Evolutionary conservation across 2,888 invertebrate genomes (phyloP), one percentile per base, ranked within the genome.

Genomic region (Synergus gifuensis): DNA sequence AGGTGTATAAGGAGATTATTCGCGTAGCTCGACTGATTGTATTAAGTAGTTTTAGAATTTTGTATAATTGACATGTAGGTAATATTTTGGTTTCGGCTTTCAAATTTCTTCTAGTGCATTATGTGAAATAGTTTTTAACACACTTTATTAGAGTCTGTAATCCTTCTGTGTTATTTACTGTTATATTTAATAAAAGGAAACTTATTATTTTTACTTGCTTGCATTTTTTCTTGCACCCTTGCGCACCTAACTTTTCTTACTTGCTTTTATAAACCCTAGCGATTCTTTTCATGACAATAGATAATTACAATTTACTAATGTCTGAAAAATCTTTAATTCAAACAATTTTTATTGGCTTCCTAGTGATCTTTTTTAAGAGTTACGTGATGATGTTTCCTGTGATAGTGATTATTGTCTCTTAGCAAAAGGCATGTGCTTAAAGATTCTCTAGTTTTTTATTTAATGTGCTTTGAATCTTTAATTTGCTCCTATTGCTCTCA

Each of bases 121-220:
- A 62, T 28, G 28, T 14, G 28, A 62, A 62, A 14, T 28, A 22
- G 62, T 28, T 62, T 62, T 14, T 62, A 62, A 62, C 62, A 28
- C 62, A 62, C 62, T 28, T 28, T 62, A 58, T 58, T 58, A 58
- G 58, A 89, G 88, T 87, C 88, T 90, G 90, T 90, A 89, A 76
- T 86, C 79, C 44, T 84, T 89, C 83, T 88, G 86, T 91, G 89
- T 90, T 90, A 88, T 85, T 88, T 83, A 81, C 87, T 87, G 85
- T 85, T 87, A 90, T 88, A 76, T 76, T 22, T 83, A 90, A 90
- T 90, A 90, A 91, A 90, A 49, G 28, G n/a, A 40, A 73, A 88
- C 87, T 90, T 91, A 89, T 90, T 89, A 90, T 90, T 90, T 90
- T 89, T 86, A 90, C 83, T 83, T 81, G 88, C 88, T 90, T 88